Evolutionary conservation across 2,888 invertebrate genomes (phyloP), one percentile per base, ranked within the genome.

Genomic region (Drosophila robusta): DNA sequence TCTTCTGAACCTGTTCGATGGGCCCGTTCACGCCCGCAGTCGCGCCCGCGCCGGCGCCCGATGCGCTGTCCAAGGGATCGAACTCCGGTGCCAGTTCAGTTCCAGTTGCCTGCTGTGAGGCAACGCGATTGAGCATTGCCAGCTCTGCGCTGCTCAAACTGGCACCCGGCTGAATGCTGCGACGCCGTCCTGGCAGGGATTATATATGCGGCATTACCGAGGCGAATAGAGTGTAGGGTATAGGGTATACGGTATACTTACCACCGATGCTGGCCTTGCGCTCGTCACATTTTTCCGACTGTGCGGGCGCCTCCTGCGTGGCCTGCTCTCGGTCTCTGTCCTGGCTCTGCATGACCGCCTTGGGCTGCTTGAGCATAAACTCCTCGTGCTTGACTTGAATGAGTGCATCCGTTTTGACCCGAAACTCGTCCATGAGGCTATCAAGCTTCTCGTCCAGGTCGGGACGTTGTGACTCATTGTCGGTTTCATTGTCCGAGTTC

Each of bases 401-500:
- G 24, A 95, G 90, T 71, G 93, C 93, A 91, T 97, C 96, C 75
- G 96, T 96, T 89, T 95, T 95, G 42, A 93, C 93, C 80, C 94
- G 94, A 87, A 97, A 95, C 82, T 94, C 95, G 61, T 94, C 95
- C 94, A 96, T 95, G 51, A 94, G 94, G 69, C 94, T 94, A 69
- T 95, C 95, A 16, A 96, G 92, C 90, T 95, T 96, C 70, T 96
- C 96, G 68, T 95, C 93, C 72, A 96, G 94, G 71, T 95, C 94
- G 45, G 95, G 94, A 70, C 94, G 94, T 82, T 95, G 94, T 6
- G 93, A 93, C 66, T 93, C 93, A 34, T 90, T 90, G 52, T 93
- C 93, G 16, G 91, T 90, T 22, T 93, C 93, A 80, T 92, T 91
- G 70, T 93, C 93, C 0, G 92, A 91, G 52, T 90, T 91, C 36